Evolutionary conservation across 64 coral and sea anemone species (phyloP).

Genomic region (Stichodactyla mertensii): DNA sequence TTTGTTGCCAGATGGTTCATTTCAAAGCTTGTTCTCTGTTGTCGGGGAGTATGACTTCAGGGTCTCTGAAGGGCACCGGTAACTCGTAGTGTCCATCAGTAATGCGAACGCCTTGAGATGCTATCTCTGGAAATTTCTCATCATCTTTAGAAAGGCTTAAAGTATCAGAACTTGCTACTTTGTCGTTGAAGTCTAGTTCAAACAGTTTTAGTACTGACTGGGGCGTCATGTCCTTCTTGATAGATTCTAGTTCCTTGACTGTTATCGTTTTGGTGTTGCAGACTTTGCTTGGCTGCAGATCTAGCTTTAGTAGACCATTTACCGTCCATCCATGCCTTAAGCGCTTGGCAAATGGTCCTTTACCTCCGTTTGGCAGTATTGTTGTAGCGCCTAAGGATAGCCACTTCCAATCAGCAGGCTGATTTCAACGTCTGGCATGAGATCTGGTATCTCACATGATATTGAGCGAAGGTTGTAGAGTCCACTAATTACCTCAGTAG

Average conservation of each 20-base stretch:
- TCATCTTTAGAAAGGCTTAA: constrained; percentile 41
- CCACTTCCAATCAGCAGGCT: constrained; percentile 54
- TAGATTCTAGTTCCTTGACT: constrained; percentile 27
- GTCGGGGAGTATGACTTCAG: constrained; percentile 38
- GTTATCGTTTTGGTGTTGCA: constrained; percentile 30
- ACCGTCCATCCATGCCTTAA: constrained; percentile 62
- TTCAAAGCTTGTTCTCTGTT: constrained; percentile 31
- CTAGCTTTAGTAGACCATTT: constrained; percentile 24
- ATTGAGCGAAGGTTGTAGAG: background rate
- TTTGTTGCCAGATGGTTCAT: too few species aligned
- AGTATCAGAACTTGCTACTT: constrained; percentile 1
- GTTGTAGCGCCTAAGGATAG: constrained; percentile 32
- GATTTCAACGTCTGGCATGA: constrained; percentile 53
- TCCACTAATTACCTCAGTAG: constrained; percentile 17
- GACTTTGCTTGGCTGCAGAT: background rate
- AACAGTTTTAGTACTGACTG: constrained; percentile 31
- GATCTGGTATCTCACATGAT: constrained; percentile 25
- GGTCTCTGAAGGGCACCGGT: constrained; percentile 36
- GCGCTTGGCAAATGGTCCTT: constrained; percentile 49
- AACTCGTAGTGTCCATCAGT: constrained; percentile 26
- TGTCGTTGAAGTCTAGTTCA: constrained; percentile 52
- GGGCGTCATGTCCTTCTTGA: constrained; percentile 31
- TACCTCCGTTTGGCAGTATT: constrained; percentile 32
- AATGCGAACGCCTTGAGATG: constrained; percentile 22
- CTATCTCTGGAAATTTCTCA: constrained; percentile 13